These are phyloP conservation scores for Hermodice carunculata DNA, from an alignment of 2,888 invertebrate genomes.

Conservation along the genomic window DNA sequence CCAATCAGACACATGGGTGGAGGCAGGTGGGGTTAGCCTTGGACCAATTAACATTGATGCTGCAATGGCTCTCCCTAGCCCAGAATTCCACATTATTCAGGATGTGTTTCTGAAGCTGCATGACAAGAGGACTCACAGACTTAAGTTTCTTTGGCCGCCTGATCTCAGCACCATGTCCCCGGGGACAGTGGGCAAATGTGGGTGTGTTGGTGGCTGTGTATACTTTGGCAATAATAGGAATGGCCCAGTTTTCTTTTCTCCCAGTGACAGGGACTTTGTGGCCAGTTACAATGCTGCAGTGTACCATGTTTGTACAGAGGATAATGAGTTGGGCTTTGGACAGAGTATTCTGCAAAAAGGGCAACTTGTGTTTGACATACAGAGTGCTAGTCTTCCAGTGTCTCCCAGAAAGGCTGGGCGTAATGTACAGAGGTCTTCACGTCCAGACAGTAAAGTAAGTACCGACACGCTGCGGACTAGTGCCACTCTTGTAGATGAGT, in stretches of 20 bases:
- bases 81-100: slow-evolving; percentile 63
- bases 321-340: slow-evolving; percentile 87
- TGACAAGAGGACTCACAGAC: slow-evolving; percentile 85
- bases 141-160: slow-evolving; percentile 95
- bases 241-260: slow-evolving; percentile 89
- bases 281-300: slow-evolving; percentile 48
- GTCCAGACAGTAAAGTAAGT: slow-evolving; percentile 7
- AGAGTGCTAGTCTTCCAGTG: slow-evolving; percentile 79
- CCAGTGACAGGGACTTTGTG: slow-evolving; percentile 63
- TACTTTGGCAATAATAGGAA: slow-evolving; percentile 96
- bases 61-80: slow-evolving; percentile 76
- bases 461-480: slow-evolving; percentile 13
- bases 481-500: slow-evolving; percentile 23
- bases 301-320: slow-evolving; percentile 55
- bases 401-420: slow-evolving; percentile 21
- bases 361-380: slow-evolving; percentile 90
- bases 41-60: slow-evolving; percentile 93
- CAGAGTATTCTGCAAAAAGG: slow-evolving; percentile 91
- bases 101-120: slow-evolving; percentile 71
- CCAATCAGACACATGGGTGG: slow-evolving; percentile 79
- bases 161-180: slow-evolving; percentile 67
- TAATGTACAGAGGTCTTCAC: not conserved
- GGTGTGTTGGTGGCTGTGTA: slow-evolving; percentile 93
- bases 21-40: slow-evolving; percentile 89
- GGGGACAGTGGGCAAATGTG: slow-evolving; percentile 78